These are phyloP conservation scores for Scaptomyza pallida DNA, from an alignment of 1,140 invertebrate species.

Conservation along the genomic window DNA sequence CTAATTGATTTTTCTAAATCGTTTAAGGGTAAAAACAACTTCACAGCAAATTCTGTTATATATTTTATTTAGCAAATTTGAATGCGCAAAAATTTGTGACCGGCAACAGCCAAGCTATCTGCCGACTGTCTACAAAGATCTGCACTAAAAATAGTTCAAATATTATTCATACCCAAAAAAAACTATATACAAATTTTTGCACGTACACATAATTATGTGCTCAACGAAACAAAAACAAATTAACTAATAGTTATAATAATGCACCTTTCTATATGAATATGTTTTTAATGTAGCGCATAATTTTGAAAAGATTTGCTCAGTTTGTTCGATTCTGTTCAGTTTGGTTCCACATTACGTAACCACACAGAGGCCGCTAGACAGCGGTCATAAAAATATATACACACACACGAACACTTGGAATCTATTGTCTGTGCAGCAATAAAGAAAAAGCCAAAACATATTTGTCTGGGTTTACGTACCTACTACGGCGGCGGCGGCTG, in stretches of 20 bases:
- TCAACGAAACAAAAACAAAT: constrained; percentile 22
- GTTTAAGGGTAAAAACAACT: neutral
- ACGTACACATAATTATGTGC: no score
- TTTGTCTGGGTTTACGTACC: constrained; percentile 49
- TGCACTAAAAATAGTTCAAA: constrained; percentile 75
- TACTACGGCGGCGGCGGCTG: constrained; percentile 44
- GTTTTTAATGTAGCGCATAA: constrained; percentile 41
- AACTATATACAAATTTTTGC: no score
- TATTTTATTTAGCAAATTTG: constrained; percentile 12
- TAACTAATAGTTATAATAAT: constrained; percentile 37
- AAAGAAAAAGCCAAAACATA: constrained; percentile 20
- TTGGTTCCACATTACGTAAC: constrained; percentile 68
- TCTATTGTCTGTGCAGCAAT: constrained; percentile 48
- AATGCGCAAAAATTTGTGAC: constrained; percentile 33
- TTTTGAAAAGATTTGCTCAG: constrained; percentile 59
- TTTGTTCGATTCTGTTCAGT: constrained; percentile 12
- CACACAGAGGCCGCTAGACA: constrained; percentile 42
- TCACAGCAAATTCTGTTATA: neutral
- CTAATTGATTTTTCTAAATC: no score
- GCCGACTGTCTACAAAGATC: constrained; percentile 49
- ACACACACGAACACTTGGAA: no score
- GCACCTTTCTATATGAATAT: constrained; percentile 1
- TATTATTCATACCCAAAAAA: constrained; percentile 75
- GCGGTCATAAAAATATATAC: constrained; percentile 68
- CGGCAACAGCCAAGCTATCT: constrained; percentile 37